phyloP scores from a whole-genome alignment of 2,113 vertebrate species.

The Rhinoptilus africanus region DNA sequence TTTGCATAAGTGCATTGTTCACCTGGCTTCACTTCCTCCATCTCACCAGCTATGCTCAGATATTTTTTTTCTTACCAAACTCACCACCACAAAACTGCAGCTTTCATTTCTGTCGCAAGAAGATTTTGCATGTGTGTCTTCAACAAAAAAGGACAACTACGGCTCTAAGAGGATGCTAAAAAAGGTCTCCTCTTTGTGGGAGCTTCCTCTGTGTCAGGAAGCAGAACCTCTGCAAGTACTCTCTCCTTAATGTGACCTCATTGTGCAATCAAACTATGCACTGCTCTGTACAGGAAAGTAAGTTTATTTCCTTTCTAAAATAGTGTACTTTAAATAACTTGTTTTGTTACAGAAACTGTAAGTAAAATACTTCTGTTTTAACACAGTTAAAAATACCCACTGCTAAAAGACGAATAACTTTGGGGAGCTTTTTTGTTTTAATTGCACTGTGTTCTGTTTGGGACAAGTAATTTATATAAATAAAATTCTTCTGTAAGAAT shows the following conservation, averaged over 20 bases:
- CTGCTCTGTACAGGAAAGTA: conserved; percentile 1
- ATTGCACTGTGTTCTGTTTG: neutral
- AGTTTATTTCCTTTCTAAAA: conserved; percentile 31
- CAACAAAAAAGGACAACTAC: neutral
- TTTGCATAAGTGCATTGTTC: neutral
- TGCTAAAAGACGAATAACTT: neutral
- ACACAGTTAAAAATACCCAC: neutral
- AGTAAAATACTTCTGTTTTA: neutral
- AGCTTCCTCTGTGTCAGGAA: conserved; percentile 43
- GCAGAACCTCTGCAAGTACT: neutral
- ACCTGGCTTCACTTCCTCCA: neutral
- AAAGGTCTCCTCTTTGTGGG: neutral
- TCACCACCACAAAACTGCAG: neutral
- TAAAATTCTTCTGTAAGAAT: neutral
- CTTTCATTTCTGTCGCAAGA: neutral
- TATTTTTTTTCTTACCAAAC: neutral
- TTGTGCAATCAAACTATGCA: conserved; percentile 15
- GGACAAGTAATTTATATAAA: neutral
- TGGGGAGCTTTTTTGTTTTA: neutral
- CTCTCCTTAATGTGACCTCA: neutral
- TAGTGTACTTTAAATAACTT: neutral
- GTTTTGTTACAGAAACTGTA: neutral
- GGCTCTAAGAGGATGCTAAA: neutral
- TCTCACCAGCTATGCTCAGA: neutral
- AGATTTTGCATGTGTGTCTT: neutral